A percentile compares a stretch with the other conserved stretches of the same genome.
phyloP scores from a whole-genome alignment of 37 sponge, comb jelly and placozoan genomes.

The Ephydatia muelleri region DNA sequence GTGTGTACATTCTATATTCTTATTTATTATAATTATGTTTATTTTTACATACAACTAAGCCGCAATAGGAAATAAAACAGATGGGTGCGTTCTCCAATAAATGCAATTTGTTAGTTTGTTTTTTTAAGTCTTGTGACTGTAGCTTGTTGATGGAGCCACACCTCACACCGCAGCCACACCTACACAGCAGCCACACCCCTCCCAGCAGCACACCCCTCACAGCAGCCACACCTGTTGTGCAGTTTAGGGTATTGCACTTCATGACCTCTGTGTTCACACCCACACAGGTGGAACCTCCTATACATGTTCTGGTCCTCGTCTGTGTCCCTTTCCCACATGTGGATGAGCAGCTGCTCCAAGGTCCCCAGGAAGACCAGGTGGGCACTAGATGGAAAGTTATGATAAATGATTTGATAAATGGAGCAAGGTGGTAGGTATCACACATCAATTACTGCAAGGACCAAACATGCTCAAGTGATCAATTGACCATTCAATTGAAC shows the following conservation, averaged over 20 bases:
- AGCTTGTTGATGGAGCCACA: too few species aligned
- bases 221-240: conserved; percentile 1
- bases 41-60: too few species aligned
- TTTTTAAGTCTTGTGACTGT: too few species aligned
- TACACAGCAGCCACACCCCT: background rate
- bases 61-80: too few species aligned
- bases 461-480: background rate
- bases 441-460: background rate
- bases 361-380: conserved; percentile 32
- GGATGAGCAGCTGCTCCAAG: conserved; percentile 36
- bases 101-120: too few species aligned
- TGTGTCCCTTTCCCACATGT: conserved; percentile 43
- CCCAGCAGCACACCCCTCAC: background rate
- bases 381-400: background rate
- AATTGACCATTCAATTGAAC: background rate
- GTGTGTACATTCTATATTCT: too few species aligned
- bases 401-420: background rate
- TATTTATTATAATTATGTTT: too few species aligned
- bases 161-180: too few species aligned
- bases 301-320: conserved; percentile 22
- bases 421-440: background rate
- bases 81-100: too few species aligned
- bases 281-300: conserved; percentile 7
- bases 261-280: conserved; percentile 11
- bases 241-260: conserved; percentile 31